Percentiles rank a stretch among this genome's conserved stretches.
Evolutionary conservation across 2,888 invertebrate genomes (phyloP).

Genomic region (Apamea anceps): DNA sequence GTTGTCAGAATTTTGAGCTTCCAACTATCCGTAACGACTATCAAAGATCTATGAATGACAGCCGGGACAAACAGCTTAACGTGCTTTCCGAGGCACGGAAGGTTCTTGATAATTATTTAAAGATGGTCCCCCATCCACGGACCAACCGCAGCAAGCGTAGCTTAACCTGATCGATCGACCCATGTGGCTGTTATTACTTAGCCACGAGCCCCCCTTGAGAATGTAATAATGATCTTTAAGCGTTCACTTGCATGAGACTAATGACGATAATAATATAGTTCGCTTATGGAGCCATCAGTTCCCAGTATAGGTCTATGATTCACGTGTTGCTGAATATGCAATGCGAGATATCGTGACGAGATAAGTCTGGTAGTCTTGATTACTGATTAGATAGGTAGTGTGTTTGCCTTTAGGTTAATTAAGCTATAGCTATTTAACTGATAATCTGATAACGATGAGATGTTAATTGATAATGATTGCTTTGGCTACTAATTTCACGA

Average conservation of each 20-base stretch:
- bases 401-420: slow-evolving; percentile 2
- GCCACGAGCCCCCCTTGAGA: neutral
- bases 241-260: neutral
- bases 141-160: too few relatives aligned
- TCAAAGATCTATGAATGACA: too few relatives aligned
- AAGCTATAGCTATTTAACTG: neutral
- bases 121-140: too few relatives aligned
- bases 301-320: slow-evolving; percentile 3
- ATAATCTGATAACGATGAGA: too few relatives aligned
- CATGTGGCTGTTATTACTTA: too few relatives aligned
- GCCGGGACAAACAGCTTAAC: too few relatives aligned
- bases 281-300: slow-evolving; percentile 20
- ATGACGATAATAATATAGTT: slow-evolving; percentile 9
- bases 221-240: neutral
- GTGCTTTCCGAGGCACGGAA: too few relatives aligned
- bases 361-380: slow-evolving; percentile 11
- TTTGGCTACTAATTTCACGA: neutral
- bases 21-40: too few relatives aligned
- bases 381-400: slow-evolving; percentile 11
- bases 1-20: too few relatives aligned
- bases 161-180: too few relatives aligned
- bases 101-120: too few relatives aligned
- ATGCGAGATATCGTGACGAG: slow-evolving; percentile 42
- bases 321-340: slow-evolving; percentile 34
- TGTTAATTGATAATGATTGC: neutral